Evolutionary conservation across 1,140 invertebrate species (phyloP).

Genomic region (Heliconius eleuchia): DNA sequence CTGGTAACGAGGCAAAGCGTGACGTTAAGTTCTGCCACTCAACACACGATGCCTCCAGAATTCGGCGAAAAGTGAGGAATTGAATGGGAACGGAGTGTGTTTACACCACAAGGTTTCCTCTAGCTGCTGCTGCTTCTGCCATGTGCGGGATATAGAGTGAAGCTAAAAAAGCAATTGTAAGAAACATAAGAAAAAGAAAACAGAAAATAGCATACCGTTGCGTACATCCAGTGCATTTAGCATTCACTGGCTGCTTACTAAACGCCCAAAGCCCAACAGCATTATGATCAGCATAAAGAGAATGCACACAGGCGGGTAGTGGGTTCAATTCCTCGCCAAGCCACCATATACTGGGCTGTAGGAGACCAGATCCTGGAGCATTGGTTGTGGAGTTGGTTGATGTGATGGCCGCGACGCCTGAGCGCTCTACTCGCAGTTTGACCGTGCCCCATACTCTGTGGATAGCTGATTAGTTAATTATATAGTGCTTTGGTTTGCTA

Average conservation of each 20-base stretch:
- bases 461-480: slow-evolving; percentile 24
- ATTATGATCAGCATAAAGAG: slow-evolving; percentile 88
- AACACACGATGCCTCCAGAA: too few relatives aligned
- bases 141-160: too few relatives aligned
- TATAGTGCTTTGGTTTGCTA: slow-evolving; percentile 14
- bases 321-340: slow-evolving; percentile 78
- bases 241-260: slow-evolving; percentile 75
- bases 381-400: slow-evolving; percentile 53
- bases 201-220: slow-evolving; percentile 82
- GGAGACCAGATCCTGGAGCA: slow-evolving; percentile 38
- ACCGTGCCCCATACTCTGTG: slow-evolving; percentile 64
- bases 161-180: too few relatives aligned
- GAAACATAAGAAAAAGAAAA: too few relatives aligned
- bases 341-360: slow-evolving; percentile 53
- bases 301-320: slow-evolving; percentile 89
- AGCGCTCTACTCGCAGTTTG: slow-evolving; percentile 58
- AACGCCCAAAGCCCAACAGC: slow-evolving; percentile 96
- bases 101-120: too few relatives aligned
- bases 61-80: too few relatives aligned
- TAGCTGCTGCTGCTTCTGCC: too few relatives aligned
- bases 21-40: too few relatives aligned
- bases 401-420: slow-evolving; percentile 39
- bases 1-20: too few relatives aligned
- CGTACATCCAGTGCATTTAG: slow-evolving; percentile 88
- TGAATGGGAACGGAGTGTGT: too few relatives aligned